Base-by-base conservation (phyloP, 2,113 vertebrate genomes). In the Machaerirhynchus nigripectus region DNA sequence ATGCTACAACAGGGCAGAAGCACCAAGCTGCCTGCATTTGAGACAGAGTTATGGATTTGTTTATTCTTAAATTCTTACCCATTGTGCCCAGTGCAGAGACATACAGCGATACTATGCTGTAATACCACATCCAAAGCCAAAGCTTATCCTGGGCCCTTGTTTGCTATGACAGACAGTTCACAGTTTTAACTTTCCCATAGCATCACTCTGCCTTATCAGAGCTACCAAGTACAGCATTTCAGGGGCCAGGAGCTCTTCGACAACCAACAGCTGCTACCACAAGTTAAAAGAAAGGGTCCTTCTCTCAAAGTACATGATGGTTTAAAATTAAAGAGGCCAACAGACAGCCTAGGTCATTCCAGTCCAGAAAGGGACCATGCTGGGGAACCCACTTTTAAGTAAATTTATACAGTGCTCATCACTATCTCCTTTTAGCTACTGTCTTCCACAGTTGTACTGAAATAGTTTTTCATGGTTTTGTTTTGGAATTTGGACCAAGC, bases 1-100 rank as follows among this genome's bases (percentile, higher is more conserved):
- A 78, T 71, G 55, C 83, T 80, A 61, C 46, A 61, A 39, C 1
- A 77, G 56, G 78, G 61, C 49, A 68, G 80, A 70, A 75, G 11
- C 2, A 1, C 18, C 49, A 53, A 81, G 37, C 83, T 87, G 69
- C 80, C 53, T 22, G 49, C 1, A 0, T 64, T 57, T 67, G 53
- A 80, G 69, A 65, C 26, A 53, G 37, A 60, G 42, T 64, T 55
- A 50, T 2, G 27, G 55, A 61, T 70, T 91, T 70, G 21, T 83
- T 86, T 79, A 55, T 73, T 79, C 74, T 53, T 61, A 31, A 90
- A 53, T 71, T 78, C 65, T 90, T 89, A 93, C 56, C 80, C 83
- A 69, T 70, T 71, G 7, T 22, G 39, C 82, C 50, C 69, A 90
- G 44, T 22, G 15, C 52, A 89, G 64, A 70, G 55, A 70, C 2